These are phyloP conservation scores for Anolis apletophallus DNA, from an alignment of 2,797 vertebrate species.

Conservation along the genomic window DNA sequence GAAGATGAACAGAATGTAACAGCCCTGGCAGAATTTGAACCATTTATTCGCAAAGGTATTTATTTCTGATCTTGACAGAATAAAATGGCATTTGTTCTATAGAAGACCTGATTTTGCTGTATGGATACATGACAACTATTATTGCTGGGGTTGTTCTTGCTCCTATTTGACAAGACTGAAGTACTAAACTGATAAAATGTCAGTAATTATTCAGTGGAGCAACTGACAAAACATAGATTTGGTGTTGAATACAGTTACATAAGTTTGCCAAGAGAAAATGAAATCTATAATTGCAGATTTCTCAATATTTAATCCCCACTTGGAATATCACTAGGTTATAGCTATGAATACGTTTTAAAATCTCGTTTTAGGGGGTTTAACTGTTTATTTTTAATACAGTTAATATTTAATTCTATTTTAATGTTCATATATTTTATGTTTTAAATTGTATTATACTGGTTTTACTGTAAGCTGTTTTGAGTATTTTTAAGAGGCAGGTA, in stretches of 20 bases:
- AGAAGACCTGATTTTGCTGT: neutral
- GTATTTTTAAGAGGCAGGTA: too few relatives aligned
- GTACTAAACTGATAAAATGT: neutral
- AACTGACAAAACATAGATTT: neutral
- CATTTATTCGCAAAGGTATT: slow-evolving; percentile 85
- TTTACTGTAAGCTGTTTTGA: too few relatives aligned
- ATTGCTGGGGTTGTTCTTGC: too few relatives aligned
- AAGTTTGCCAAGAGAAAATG: neutral
- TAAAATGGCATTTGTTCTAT: neutral
- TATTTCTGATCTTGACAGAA: neutral
- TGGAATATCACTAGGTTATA: too few relatives aligned
- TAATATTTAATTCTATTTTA: too few relatives aligned
- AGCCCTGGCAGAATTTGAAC: slow-evolving; percentile 85
- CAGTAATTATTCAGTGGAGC: fast-evolving
- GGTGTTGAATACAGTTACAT: neutral
- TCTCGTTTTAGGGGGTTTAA: too few relatives aligned
- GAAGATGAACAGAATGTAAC: slow-evolving; percentile 80
- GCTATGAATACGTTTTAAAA: too few relatives aligned
- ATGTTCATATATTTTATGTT: too few relatives aligned
- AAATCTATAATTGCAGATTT: neutral
- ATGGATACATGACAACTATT: neutral
- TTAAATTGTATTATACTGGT: too few relatives aligned
- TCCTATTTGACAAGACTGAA: slow-evolving; percentile 7
- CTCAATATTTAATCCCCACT: neutral
- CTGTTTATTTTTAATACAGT: too few relatives aligned